Conservation (phyloP, 2,797 vertebrate species). For the Poliocrania exsul region DNA sequence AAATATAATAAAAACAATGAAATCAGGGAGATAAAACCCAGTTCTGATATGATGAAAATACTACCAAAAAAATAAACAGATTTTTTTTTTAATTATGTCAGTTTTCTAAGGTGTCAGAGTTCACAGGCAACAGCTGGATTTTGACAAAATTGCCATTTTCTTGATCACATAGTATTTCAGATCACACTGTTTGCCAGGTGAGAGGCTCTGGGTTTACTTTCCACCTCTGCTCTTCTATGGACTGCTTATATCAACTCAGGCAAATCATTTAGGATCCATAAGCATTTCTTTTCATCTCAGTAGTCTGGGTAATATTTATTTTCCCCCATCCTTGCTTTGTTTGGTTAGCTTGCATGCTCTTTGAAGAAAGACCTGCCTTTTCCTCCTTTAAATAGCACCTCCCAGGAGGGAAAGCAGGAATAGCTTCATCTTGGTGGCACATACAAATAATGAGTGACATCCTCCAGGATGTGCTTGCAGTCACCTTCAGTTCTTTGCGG, state of each 20-base stretch:
- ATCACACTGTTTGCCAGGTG: neutral
- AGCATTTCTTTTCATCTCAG: neutral
- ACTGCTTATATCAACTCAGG: neutral
- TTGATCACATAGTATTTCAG: neutral
- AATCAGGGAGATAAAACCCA: neutral
- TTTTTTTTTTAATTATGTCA: neutral
- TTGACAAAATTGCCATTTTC: neutral
- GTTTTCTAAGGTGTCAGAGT: neutral
- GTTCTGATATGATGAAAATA: neutral
- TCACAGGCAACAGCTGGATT: neutral
- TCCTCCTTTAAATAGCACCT: slow-evolving; percentile 28
- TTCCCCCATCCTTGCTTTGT: slow-evolving; percentile 12
- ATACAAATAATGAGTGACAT: neutral
- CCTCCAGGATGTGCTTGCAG: neutral
- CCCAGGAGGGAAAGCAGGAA: slow-evolving; percentile 18
- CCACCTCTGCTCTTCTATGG: neutral
- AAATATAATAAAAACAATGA: neutral
- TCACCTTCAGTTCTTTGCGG: slow-evolving; percentile 35
- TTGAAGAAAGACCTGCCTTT: slow-evolving; percentile 34
- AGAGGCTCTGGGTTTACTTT: neutral
- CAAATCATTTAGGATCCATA: neutral
- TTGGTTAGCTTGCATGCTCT: neutral
- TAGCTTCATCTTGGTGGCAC: neutral
- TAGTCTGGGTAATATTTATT: slow-evolving; percentile 10
- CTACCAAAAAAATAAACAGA: neutral